Evolutionary conservation across 2,797 vertebrate species (phyloP).

Genomic region (Cynodonichthys magdalenae): DNA sequence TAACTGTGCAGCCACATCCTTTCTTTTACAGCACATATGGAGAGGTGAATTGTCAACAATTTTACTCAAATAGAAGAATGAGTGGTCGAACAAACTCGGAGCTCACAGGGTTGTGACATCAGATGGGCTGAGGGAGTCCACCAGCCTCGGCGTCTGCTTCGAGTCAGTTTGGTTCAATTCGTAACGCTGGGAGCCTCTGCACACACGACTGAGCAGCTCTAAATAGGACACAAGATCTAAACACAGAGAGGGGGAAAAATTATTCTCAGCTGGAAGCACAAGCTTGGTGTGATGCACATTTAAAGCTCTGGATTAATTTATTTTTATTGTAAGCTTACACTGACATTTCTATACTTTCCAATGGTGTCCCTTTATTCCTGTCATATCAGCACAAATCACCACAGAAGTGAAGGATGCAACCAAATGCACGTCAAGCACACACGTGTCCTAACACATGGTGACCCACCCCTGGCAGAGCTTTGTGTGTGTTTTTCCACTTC

Average conservation of each 20-base stretch:
- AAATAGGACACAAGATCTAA: slow-evolving; percentile 16
- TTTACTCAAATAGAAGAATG: not conserved
- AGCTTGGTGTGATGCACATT: slow-evolving; percentile 5
- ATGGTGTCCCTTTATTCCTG: slow-evolving; percentile 50
- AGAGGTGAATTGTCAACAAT: too few species aligned
- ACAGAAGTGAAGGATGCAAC: slow-evolving; percentile 36
- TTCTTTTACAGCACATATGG: not conserved
- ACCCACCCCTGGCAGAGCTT: slow-evolving; percentile 35
- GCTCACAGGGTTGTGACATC: slow-evolving; percentile 44
- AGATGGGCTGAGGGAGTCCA: slow-evolving; percentile 26
- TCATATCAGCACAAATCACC: slow-evolving; percentile 72
- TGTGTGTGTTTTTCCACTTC: slow-evolving; percentile 46
- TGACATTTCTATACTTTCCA: slow-evolving; percentile 3
- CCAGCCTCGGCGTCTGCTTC: slow-evolving; percentile 27
- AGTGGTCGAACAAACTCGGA: slow-evolving; percentile 10
- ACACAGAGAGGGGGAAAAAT: slow-evolving; percentile 1
- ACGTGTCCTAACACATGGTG: slow-evolving; percentile 38
- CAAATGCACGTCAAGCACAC: slow-evolving; percentile 39
- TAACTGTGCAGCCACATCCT: slow-evolving; percentile 2
- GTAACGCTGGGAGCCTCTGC: slow-evolving; percentile 20
- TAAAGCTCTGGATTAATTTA: not conserved
- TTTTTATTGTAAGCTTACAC: slow-evolving; percentile 5
- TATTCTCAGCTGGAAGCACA: not conserved
- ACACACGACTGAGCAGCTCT: slow-evolving; percentile 45
- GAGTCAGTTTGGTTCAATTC: slow-evolving; percentile 29